Evolutionary conservation across 2,888 invertebrate species (phyloP), one percentile per base, ranked within the genome.

Genomic region (Drosophila sordidapex): DNA sequence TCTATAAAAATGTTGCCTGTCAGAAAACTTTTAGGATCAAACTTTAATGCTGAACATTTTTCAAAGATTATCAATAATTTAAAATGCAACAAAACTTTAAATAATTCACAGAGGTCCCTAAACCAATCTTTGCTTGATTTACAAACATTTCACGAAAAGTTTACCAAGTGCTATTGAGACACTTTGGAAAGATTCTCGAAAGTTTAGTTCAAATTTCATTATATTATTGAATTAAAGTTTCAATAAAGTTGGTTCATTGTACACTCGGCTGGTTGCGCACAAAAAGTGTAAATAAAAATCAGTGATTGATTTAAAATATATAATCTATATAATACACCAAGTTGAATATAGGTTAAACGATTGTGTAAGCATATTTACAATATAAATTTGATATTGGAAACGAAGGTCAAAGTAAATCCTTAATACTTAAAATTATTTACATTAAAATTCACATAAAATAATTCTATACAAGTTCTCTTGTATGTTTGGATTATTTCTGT

Each of bases 101-200:
- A 13, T 8, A 57, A 38, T 18, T 27, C 7, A 15, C 36, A 21
- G 7, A 5, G 25, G 33, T 15, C 18, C 11, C 13, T 36, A 38
- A 43, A 49, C 36, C 29, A 70, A 51, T 18, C 35, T 36, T 29
- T 49, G 53, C 54, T 58, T 59, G 58, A 65, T 51, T 74, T 56
- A 43, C 36, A 76, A 74, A 61, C 49, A 68, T 43, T 29, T 52
- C 36, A 51, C 31, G 40, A 27, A 48, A 49, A 65, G 21, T 78
- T 78, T 46, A 38, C 15, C 52, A 67, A 76, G 62, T 51, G 60
- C 53, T 59, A 77, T 62, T 65, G 71, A 61, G 62, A 62, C 62
- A 59, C 40, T 77, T 72, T 52, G 35, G 13, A 46, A 46, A 36
- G 21, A 25, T 48, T 51, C 40, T 38, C 38, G 15, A 58, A 76